Evolutionary conservation across 2,797 vertebrate genomes (phyloP), one percentile per base, ranked within the genome.

Genomic region (Borostomias antarcticus): DNA sequence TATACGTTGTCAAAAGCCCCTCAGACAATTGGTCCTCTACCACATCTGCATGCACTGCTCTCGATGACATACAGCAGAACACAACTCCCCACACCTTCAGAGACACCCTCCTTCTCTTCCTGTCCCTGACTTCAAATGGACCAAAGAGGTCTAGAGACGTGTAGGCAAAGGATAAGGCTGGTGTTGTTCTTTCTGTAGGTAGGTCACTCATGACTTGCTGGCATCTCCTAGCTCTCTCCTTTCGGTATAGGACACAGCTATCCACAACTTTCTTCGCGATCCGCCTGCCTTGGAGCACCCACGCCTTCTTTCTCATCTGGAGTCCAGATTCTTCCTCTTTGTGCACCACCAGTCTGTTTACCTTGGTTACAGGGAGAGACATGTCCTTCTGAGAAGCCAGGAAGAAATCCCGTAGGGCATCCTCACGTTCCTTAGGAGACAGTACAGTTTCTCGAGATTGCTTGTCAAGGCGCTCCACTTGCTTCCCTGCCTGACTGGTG

Each of bases 291-390:
- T 4, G 58, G 10, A 77, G 19, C 1, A 77, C 60, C 69, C 74
- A 81, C 1, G 59, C 78, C 21, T 54, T 79, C 23, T 17, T 71
- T 17, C 72, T 61, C 65, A 78, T 71, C 1, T 11, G 45, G 10
- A 80, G 67, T 45, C 40, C 40, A 11, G 40, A 11, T 10, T 45
- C 6, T 9, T 26, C 0, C 0, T 74, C 62, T 30, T 23, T 65
- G 29, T 60, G 40, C 1, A 74, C 40, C 0, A 66, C 51, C 5
- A 66, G 21, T 1, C 50, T 4, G 17, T 73, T 37, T 3, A 28
- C 53, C n/a, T 60, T 64, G 2, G 61, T 64, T 15, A 0, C 28
- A 2, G 66, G 47, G 11, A 68, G 63, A 2, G 8, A 23, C 1
- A 15, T 33, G 2, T 25, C 59, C 6, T 51, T 6, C 26, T 72